Conservation (phyloP, 2,888 invertebrate species). For the Rhabditoides inermis region DNA sequence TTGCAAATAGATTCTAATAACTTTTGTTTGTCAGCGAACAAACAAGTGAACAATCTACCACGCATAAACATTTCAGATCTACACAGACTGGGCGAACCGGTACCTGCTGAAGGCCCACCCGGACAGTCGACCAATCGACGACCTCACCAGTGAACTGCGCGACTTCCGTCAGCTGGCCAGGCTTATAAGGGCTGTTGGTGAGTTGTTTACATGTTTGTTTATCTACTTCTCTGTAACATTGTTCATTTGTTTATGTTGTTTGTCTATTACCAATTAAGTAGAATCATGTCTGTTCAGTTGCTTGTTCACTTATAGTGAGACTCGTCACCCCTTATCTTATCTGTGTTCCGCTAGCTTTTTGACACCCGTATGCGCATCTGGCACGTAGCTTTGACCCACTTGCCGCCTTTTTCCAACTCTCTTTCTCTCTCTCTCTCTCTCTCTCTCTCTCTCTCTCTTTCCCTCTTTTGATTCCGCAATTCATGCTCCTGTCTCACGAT, state of each 20-base stretch:
- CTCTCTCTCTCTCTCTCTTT: constrained; percentile 2
- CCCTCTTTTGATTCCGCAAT: constrained; percentile 4
- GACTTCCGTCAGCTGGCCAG: constrained; percentile 36
- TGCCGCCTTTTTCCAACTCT: constrained; percentile 2
- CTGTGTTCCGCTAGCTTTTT: no score
- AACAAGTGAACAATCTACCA: no score
- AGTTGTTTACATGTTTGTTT: constrained; percentile 17
- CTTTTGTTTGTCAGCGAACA: neutral
- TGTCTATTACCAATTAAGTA: no score
- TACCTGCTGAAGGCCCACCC: constrained; percentile 26
- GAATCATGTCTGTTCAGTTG: no score
- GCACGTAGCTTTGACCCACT: no score
- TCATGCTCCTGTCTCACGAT: neutral
- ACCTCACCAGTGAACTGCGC: constrained; percentile 38
- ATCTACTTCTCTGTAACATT: neutral
- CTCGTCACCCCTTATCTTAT: no score
- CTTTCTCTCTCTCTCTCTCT: constrained; percentile 1
- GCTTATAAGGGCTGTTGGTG: constrained; percentile 40
- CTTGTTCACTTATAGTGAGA: no score
- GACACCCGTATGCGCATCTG: no score
- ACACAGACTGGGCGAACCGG: constrained; percentile 47
- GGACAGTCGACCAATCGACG: constrained; percentile 24
- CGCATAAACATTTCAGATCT: constrained; percentile 33
- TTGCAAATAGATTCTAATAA: neutral
- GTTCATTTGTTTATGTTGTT: no score